phyloP scores from a whole-genome alignment of 2,888 invertebrate species.

The Spisula subtruncata region DNA sequence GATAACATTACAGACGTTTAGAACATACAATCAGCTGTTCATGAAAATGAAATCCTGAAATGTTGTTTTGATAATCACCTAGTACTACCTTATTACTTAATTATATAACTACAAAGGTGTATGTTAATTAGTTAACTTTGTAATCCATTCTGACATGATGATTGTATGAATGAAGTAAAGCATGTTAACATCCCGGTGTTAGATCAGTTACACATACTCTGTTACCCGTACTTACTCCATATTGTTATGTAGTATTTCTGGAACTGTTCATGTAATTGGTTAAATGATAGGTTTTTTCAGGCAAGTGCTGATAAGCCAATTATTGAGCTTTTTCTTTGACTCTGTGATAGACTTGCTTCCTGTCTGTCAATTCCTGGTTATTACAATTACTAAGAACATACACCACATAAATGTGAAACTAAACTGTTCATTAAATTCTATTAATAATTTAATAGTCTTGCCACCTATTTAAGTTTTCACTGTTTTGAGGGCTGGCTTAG shows the following conservation, averaged over 20 bases:
- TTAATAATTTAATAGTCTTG: no score
- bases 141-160: background rate
- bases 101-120: background rate
- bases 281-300: conserved; percentile 10
- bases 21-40: background rate
- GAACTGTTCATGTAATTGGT: background rate
- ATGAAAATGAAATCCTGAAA: background rate
- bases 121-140: background rate
- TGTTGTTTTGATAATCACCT: conserved; percentile 2
- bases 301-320: conserved; percentile 12
- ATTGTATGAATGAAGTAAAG: background rate
- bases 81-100: background rate
- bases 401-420: no score
- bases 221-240: background rate
- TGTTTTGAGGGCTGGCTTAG: no score
- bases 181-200: background rate
- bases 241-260: background rate
- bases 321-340: background rate
- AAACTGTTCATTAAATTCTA: no score
- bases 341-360: conserved; percentile 7
- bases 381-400: no score
- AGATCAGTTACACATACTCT: background rate
- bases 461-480: no score
- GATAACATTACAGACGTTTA: no score
- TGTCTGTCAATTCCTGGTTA: background rate